These are phyloP conservation scores for Bergia puertoricense DNA, from an alignment of 92 coral and sea anemone genomes.

Conservation along the genomic window DNA sequence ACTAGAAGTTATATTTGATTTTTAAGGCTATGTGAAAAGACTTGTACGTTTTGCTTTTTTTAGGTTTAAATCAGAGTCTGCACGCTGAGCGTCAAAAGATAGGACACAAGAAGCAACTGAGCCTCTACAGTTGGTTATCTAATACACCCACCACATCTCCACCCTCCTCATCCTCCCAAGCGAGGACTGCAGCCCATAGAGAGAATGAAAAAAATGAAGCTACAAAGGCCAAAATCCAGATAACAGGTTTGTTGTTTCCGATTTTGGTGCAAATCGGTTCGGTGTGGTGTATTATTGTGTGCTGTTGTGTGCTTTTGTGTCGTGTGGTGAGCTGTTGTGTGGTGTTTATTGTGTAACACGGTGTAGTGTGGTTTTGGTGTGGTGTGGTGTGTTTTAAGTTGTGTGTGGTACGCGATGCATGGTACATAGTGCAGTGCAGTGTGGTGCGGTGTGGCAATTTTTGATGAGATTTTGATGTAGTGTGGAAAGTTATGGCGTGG, in stretches of 20 bases:
- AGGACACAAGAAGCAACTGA: constrained; percentile 83
- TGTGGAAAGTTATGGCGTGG: no score
- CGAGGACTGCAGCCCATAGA: constrained; percentile 33
- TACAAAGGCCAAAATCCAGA: constrained; percentile 14
- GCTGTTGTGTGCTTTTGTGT: no score
- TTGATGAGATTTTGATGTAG: no score
- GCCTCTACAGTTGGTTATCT: constrained; percentile 94
- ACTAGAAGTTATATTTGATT: no score
- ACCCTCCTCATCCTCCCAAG: constrained; percentile 57
- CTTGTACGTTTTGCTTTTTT: neutral
- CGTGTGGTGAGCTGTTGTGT: no score
- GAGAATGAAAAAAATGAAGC: constrained; percentile 26
- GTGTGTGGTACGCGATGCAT: no score
- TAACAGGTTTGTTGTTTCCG: neutral
- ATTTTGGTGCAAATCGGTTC: neutral
- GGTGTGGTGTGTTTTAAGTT: no score
- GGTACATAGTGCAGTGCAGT: no score
- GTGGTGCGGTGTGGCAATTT: no score
- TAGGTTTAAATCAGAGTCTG: constrained; percentile 20
- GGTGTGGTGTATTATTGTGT: no score
- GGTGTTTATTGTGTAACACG: no score
- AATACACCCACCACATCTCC: constrained; percentile 92
- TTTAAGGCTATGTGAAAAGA: neutral
- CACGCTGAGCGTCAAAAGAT: constrained; percentile 39
- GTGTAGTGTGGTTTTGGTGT: no score